Evolutionary conservation across 1,140 invertebrate genomes (phyloP).

Genomic region (Drosophila santomea): DNA sequence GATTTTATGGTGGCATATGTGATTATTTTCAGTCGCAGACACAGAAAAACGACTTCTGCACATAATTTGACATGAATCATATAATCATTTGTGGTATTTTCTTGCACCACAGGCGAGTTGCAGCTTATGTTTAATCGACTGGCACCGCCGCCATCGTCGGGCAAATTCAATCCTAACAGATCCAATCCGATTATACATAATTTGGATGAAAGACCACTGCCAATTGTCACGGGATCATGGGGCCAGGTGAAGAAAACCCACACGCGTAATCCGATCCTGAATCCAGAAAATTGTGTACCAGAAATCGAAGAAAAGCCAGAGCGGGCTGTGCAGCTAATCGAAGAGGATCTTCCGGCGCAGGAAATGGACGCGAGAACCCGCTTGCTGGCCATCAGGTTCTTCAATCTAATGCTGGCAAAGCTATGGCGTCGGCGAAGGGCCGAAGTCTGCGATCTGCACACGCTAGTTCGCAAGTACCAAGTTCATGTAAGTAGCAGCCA

Average conservation of each 20-base stretch:
- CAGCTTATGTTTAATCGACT: neutral
- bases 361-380: neutral
- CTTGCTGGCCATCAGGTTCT: neutral
- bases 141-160: too few relatives aligned
- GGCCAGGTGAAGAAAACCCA: neutral
- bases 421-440: neutral
- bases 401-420: neutral
- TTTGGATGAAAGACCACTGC: neutral
- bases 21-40: too few relatives aligned
- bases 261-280: neutral
- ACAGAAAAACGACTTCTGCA: neutral
- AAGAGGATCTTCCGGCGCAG: neutral
- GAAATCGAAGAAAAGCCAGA: neutral
- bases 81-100: too few relatives aligned
- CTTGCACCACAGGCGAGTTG: neutral
- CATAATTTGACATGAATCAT: too few relatives aligned
- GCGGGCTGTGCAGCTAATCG: neutral
- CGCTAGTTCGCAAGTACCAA: slow-evolving; percentile 4
- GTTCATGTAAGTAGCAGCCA: neutral
- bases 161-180: neutral
- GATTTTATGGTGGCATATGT: too few relatives aligned
- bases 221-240: neutral
- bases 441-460: neutral
- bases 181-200: neutral
- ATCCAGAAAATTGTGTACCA: neutral